These are phyloP conservation scores for Idaea aversata DNA, from an alignment of 2,888 invertebrate species.

Conservation along the genomic window DNA sequence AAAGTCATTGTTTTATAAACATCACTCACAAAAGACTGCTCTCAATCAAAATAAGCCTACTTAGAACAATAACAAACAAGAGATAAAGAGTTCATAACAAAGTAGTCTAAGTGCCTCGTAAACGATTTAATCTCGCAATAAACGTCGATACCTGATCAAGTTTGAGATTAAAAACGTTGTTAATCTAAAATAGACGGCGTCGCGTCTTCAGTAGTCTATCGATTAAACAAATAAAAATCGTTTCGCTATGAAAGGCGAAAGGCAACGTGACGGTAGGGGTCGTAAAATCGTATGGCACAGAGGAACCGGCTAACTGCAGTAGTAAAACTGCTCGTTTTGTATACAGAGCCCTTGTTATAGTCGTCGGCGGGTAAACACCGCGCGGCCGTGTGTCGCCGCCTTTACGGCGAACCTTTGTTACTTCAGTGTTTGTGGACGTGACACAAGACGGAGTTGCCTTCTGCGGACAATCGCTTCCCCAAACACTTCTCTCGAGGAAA, in stretches of 20 bases:
- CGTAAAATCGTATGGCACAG: conserved; percentile 78
- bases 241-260: conserved; percentile 76
- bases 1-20: conserved; percentile 64
- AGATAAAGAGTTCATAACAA: conserved; percentile 65
- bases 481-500: conserved; percentile 17
- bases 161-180: conserved; percentile 69
- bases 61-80: conserved; percentile 51
- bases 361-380: conserved; percentile 69
- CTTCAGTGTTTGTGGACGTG: conserved; percentile 62
- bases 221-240: conserved; percentile 79
- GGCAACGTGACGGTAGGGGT: conserved; percentile 71
- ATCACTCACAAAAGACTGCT: conserved; percentile 56
- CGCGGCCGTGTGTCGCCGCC: conserved; percentile 73
- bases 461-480: conserved; percentile 37
- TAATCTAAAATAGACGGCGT: conserved; percentile 70
- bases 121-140: conserved; percentile 72
- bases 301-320: conserved; percentile 74
- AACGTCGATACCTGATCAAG: conserved; percentile 72
- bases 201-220: conserved; percentile 72
- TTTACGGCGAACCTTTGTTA: conserved; percentile 73
- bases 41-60: conserved; percentile 52
- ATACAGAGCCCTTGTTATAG: conserved; percentile 76
- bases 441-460: conserved; percentile 50
- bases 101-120: conserved; percentile 71
- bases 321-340: conserved; percentile 76